Base-by-base conservation (phyloP, 2,113 vertebrate genomes). In the zebrafish (Danio rerio) region DNA sequence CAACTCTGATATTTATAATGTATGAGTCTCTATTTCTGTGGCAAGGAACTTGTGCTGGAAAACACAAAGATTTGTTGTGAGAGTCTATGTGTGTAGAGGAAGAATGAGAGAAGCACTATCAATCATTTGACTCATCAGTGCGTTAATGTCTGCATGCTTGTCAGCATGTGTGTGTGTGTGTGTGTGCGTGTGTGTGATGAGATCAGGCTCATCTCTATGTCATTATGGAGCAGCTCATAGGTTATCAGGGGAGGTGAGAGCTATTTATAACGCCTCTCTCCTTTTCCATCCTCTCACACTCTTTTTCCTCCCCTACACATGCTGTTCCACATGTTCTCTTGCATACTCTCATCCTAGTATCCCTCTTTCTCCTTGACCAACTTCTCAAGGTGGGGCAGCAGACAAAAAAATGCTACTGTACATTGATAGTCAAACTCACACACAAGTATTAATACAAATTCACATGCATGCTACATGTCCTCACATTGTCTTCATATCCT, bases 91-190 rank as follows among this genome's bases (percentile, higher is more conserved):
- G 58, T 84, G 68, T 47, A 58, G 69, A 59, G 71, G 62, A 49
- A 70, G 71, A 75, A 70, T 55, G 79, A 77, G 56, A 79, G 75
- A 56, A 83, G 66, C 6, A 18, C 72, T 68, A 83, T 86, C 85
- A 81, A 83, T 83, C 78, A 83, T 61, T 86, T 74, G 52, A 66
- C 68, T 85, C 84, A 82, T 85, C 85, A 86, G 58, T 47, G 71
- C 71, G 59, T 70, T 81, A 86, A 86, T 86, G 70, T 80, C 70
- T 45, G 81, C 20, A 5, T 65, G 58, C 61, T 59, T 74, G 84
- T 59, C 68, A 50, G 50, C 63, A 40, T 63, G 75, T 66, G 77
- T 79, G 76, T 71, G 16, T 78, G 65, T 70, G 62, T 18, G 49
- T 65, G 71, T 45, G 56, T 53, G 58, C 66, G 8, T n/a, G 16